phyloP scores from a whole-genome alignment of 2,113 vertebrate species.

The Alaudala cheleensis region DNA sequence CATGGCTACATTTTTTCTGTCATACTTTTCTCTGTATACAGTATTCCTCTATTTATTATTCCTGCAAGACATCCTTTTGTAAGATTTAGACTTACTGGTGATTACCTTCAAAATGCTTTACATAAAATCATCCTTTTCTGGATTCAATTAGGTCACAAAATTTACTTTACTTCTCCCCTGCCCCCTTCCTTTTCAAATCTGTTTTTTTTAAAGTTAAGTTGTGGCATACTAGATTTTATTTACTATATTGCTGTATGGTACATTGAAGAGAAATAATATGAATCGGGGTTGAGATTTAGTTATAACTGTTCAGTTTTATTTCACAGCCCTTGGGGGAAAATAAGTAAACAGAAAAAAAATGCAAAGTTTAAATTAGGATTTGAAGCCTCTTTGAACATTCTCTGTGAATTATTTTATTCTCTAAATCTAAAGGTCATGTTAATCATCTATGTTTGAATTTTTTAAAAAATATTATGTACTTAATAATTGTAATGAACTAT shows the following conservation, averaged over 20 bases:
- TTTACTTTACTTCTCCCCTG: background rate
- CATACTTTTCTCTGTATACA: background rate
- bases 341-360: background rate
- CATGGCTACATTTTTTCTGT: background rate
- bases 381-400: background rate
- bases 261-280: background rate
- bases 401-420: background rate
- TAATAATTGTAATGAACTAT: background rate
- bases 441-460: background rate
- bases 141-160: background rate
- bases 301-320: background rate
- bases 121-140: background rate
- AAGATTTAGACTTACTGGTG: background rate
- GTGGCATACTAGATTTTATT: background rate
- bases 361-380: background rate
- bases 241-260: background rate
- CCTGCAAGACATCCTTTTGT: background rate
- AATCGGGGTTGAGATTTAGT: background rate
- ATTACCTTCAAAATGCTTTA: background rate
- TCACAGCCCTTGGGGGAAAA: background rate
- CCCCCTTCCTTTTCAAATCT: background rate
- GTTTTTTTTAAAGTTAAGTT: background rate
- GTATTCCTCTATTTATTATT: background rate
- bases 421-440: background rate
- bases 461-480: fast-evolving